These are phyloP conservation scores for Neodiprion virginianus DNA, from an alignment of 1,140 invertebrate genomes.

Conservation along the genomic window DNA sequence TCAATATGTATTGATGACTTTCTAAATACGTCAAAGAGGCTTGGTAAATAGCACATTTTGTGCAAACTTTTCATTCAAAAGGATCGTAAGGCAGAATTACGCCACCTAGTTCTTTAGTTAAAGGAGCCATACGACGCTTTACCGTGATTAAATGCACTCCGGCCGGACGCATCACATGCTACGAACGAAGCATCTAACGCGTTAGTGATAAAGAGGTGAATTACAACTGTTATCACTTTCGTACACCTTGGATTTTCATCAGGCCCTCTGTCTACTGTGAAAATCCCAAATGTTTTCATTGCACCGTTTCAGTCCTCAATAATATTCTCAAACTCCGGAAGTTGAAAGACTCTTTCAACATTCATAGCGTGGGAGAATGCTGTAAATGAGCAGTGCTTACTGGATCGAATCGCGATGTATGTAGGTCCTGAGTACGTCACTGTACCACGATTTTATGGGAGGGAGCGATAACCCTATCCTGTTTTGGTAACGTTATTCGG, in stretches of 20 bases:
- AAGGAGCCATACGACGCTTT: constrained; percentile 39
- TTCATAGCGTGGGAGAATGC: constrained; percentile 47
- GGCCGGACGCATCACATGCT: constrained; percentile 39
- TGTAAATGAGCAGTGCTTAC: constrained; percentile 46
- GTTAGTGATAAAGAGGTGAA: constrained; percentile 44
- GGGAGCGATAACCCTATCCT: background rate
- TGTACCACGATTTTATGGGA: constrained; percentile 34
- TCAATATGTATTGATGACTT: too few species aligned
- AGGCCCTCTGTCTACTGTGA: constrained; percentile 49
- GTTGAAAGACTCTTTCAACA: constrained; percentile 41
- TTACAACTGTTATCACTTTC: constrained; percentile 44
- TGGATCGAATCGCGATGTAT: constrained; percentile 52
- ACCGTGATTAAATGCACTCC: constrained; percentile 37
- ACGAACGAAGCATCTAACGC: constrained; percentile 52
- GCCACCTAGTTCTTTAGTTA: constrained; percentile 42
- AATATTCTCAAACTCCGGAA: constrained; percentile 37
- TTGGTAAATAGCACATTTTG: too few species aligned
- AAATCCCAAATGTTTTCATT: constrained; percentile 49
- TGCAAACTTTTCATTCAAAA: constrained; percentile 23
- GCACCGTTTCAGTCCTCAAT: constrained; percentile 31
- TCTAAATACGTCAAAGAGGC: too few species aligned
- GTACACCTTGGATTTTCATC: constrained; percentile 53
- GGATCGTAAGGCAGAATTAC: constrained; percentile 50
- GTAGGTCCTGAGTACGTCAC: constrained; percentile 50
- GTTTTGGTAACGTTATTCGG: constrained; percentile 27